Evolutionary conservation across 2,888 invertebrate genomes (phyloP), one percentile per base, ranked within the genome.

Genomic region (Drosophila borborema): DNA sequence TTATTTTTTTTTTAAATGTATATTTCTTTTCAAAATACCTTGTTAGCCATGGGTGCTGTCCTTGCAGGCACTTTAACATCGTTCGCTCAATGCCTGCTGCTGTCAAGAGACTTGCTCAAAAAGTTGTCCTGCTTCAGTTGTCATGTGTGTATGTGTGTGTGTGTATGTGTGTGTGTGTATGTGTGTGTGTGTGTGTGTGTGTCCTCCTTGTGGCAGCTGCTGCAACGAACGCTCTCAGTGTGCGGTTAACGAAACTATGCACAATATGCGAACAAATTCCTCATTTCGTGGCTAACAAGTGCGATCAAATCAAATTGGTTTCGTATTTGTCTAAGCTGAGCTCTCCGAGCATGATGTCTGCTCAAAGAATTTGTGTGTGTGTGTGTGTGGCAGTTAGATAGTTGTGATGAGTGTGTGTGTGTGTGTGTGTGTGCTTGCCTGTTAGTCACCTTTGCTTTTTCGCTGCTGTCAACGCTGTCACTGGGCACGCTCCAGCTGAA

Each of bases 281-380:
- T 18, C 36, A 60, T 68, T 46, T 73, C 68, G 46, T 58, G 53
- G 64, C 64, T 62, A 73, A 73, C 64, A 69, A 70, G 58, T 71
- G 74, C 49, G 71, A 72, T 75, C 56, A 55, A 63, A 55, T 63
- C 55, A 72, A 75, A 78, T 71, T 77, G 77, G 59, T 53, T 78
- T 74, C 54, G 54, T 46, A 62, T 73, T 69, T 69, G 60, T 61
- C 59, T 49, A 54, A 36, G 51, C 43, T 23, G 14, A 43, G 49
- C 28, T 14, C 28, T 14, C 8, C 23, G 18, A 7, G 28, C 49
- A 59, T 38, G 67, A 45, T 53, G 45, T 34, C 18, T 46, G 20
- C 68, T 36, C 45, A 65, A 31, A 43, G n/a, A 38, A 51, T 34
- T 16, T 20, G 6, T 14, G 6, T n/a, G 14, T 12, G 23, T 1